Base-by-base conservation (phyloP, 1,140 invertebrate genomes). In the Drosophila eugracilis region DNA sequence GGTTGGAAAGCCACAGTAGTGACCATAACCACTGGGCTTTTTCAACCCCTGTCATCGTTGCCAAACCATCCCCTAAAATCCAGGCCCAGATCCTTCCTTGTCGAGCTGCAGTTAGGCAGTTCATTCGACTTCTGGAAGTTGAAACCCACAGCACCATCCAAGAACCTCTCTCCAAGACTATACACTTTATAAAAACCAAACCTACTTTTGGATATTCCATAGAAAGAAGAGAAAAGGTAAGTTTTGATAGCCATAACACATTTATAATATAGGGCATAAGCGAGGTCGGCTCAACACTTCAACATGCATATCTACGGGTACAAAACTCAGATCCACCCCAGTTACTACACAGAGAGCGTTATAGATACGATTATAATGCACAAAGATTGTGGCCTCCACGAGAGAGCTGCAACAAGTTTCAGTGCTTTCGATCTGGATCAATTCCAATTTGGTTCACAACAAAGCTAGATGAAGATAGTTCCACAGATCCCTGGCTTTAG, bases 111-210 rank as follows among this genome's bases (percentile, higher is more conserved):
- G 34, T 19, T 60, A 17, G 2, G 10, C 17, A 39, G 42, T 28
- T 88, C 83, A 88, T 88, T 88, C 83, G 83, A 88, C 83, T 88
- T 78, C 60, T 63, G 70, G n/a, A 67, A 88, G 83, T 88, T 83
- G 83, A 88, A 88, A 73, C 75, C 76, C 72, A 28, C 41, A 52
- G 53, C 75, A 80, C 34, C 55, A 21, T n/a, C 44, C 21, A 24
- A 58, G 14, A 32, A 66, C 47, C 44, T 17, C 41, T 4, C 9
- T n/a, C n/a, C n/a, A n/a, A n/a, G n/a, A n/a, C n/a, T n/a, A n/a
- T n/a, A n/a, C 6, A 54, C 10, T 15, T n/a, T 12, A 9, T 12
- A 32, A 6, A 4, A 36, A 9, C 10, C n/a, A 30, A 47, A 34
- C 7, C 10, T n/a, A n/a, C 15, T n/a, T 30, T 75, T 78, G 75